Percentiles rank a stretch among this genome's conserved stretches.
Evolutionary conservation across 1,140 invertebrate genomes (phyloP).

Genomic region (Portunus trituberculatus): DNA sequence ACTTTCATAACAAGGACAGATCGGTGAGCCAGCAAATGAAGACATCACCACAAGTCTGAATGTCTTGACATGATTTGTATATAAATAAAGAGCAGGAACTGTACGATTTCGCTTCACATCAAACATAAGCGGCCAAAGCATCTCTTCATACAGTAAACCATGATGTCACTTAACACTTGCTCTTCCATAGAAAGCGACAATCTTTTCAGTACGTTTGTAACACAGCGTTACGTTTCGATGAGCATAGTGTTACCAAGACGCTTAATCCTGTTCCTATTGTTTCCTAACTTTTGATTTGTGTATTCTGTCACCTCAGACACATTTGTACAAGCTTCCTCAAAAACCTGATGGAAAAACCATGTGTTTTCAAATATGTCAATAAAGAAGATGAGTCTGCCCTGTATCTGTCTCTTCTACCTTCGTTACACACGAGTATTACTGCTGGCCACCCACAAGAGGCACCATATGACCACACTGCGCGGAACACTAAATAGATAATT

Average conservation of each 20-base stretch:
- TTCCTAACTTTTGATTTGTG: background rate
- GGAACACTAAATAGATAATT: too few species aligned
- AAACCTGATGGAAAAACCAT: background rate
- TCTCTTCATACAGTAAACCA: background rate
- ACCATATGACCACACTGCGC: too few species aligned
- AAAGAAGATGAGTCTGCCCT: background rate
- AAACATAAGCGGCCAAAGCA: background rate
- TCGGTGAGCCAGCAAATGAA: background rate
- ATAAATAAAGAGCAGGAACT: background rate
- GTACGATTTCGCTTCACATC: background rate
- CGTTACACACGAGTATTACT: too few species aligned
- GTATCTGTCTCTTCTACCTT: background rate
- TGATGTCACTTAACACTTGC: background rate
- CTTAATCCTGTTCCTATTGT: background rate
- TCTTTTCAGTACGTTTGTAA: background rate
- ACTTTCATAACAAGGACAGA: background rate
- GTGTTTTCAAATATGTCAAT: slow-evolving; percentile 23
- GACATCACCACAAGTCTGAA: background rate
- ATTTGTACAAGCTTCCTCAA: background rate
- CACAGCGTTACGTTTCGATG: background rate
- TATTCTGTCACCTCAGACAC: background rate
- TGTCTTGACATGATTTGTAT: background rate
- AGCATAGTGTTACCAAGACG: background rate
- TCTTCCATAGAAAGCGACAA: background rate
- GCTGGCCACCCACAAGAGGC: too few species aligned